phyloP scores from a whole-genome alignment of 2,113 vertebrate species.

The Hemichromis elongatus region DNA sequence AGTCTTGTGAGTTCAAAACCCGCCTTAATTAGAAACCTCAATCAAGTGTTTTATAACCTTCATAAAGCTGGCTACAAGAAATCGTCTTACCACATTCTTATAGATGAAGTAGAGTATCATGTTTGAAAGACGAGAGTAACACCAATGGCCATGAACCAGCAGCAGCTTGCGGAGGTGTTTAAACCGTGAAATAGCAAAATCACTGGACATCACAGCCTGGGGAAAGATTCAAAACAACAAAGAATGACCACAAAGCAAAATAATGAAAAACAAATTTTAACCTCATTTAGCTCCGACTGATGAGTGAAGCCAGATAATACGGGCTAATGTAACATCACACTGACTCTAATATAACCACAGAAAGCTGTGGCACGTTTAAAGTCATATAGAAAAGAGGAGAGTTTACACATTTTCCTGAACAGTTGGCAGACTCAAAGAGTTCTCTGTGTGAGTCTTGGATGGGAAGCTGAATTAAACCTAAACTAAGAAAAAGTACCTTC shows the following conservation, averaged over 20 bases:
- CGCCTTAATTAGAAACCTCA: not conserved
- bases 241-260: not conserved
- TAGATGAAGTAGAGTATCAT: constrained; percentile 97
- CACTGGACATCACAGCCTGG: constrained; percentile 96
- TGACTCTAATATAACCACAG: not conserved
- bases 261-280: rapidly evolving
- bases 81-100: constrained; percentile 88
- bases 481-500: not conserved
- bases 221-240: constrained; percentile 1
- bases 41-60: not conserved
- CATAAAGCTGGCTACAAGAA: not conserved
- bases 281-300: not conserved
- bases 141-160: constrained; percentile 92
- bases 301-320: not conserved
- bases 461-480: not conserved
- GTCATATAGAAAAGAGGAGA: too few relatives aligned
- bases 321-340: not conserved
- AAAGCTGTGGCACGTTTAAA: not conserved
- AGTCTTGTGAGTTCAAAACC: not conserved
- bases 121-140: constrained; percentile 84
- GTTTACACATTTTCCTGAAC: too few relatives aligned
- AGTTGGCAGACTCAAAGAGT: not conserved
- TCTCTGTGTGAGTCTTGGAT: not conserved
- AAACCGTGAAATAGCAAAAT: constrained; percentile 91
- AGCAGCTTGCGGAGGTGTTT: constrained; percentile 88